Evolutionary conservation across 2,888 invertebrate species (phyloP).

Genomic region (Hirtodrosophila duncani): DNA sequence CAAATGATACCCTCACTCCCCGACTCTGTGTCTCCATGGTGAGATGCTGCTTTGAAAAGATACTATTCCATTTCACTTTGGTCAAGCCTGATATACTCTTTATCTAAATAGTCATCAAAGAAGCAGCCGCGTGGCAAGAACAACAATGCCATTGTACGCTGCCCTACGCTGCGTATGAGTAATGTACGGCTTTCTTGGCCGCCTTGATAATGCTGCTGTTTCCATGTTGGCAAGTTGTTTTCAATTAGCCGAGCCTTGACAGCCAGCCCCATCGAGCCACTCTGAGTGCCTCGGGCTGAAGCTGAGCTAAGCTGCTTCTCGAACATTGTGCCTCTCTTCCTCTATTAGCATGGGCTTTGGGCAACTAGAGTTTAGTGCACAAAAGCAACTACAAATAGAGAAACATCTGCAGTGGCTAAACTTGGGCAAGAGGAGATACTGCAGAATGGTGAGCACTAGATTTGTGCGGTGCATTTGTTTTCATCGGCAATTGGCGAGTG

Average conservation of each 20-base stretch:
- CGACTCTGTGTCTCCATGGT: too few relatives aligned
- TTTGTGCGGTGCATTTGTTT: conserved; percentile 37
- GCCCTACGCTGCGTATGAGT: conserved; percentile 58
- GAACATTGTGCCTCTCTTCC: not conserved
- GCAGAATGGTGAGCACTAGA: not conserved
- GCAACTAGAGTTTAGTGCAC: conserved; percentile 7
- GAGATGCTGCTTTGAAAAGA: too few relatives aligned
- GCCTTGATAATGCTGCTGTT: conserved; percentile 21
- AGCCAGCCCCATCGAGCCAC: conserved; percentile 26
- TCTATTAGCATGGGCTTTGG: not conserved
- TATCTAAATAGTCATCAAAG: too few relatives aligned
- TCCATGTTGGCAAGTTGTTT: conserved; percentile 50
- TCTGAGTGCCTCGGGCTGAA: conserved; percentile 40
- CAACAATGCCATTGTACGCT: conserved; percentile 27
- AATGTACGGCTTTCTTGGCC: conserved; percentile 59
- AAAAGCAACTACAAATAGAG: conserved; percentile 24
- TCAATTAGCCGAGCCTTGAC: conserved; percentile 59
- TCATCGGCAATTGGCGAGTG: conserved; percentile 62
- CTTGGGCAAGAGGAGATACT: not conserved
- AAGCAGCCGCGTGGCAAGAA: conserved; percentile 7
- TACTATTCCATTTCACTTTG: too few relatives aligned
- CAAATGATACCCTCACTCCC: too few relatives aligned
- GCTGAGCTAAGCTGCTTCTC: too few relatives aligned
- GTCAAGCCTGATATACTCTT: too few relatives aligned
- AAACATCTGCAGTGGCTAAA: conserved; percentile 23